Evolutionary conservation across 1,140 invertebrate genomes (phyloP).

Genomic region (Aphis craccivora): DNA sequence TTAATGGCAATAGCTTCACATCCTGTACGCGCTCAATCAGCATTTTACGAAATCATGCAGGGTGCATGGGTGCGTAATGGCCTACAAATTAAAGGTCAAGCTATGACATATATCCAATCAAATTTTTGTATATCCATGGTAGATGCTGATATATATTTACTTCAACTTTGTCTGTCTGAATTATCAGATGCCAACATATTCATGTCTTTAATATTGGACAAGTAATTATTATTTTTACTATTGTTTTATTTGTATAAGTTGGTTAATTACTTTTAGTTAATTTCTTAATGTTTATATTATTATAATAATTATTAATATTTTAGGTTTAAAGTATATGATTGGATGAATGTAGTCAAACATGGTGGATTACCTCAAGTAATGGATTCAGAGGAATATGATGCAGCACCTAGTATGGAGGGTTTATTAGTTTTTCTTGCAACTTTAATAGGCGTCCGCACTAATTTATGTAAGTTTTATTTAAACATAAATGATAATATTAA

Average conservation of each 20-base stretch:
- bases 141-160: conserved; percentile 92
- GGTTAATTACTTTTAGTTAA: conserved; percentile 75
- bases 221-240: conserved; percentile 78
- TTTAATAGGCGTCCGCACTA: conserved; percentile 88
- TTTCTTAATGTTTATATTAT: no score
- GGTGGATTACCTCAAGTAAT: conserved; percentile 64
- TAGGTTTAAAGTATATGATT: conserved; percentile 83
- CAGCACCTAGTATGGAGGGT: conserved; percentile 90
- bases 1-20: conserved; percentile 38
- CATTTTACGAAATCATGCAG: conserved; percentile 89
- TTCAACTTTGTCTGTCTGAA: conserved; percentile 91
- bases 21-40: conserved; percentile 72
- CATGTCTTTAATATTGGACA: conserved; percentile 85
- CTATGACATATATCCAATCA: conserved; percentile 98
- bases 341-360: conserved; percentile 51
- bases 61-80: conserved; percentile 97
- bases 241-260: conserved; percentile 87
- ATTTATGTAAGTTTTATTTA: conserved; percentile 74
- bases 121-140: conserved; percentile 99
- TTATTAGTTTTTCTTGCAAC: conserved; percentile 90
- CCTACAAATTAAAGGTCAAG: conserved; percentile 95
- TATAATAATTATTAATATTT: conserved; percentile 73
- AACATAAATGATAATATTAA: neutral
- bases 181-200: conserved; percentile 82
- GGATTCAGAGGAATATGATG: conserved; percentile 66